Evolutionary conservation across 2,113 vertebrate species (phyloP).

Genomic region (Aegithalos caudatus): DNA sequence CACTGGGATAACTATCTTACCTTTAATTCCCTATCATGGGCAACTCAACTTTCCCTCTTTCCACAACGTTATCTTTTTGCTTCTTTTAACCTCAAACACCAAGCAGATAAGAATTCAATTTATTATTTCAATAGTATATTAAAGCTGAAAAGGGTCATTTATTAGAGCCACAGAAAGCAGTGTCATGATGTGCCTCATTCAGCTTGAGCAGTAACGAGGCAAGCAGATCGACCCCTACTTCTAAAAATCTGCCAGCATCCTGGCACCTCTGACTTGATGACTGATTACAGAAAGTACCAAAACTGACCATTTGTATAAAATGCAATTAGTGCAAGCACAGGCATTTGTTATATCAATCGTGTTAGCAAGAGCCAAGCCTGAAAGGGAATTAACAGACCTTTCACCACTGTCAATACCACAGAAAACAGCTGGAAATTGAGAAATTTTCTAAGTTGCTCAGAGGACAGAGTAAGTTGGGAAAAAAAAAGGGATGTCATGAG

Average conservation of each 20-base stretch:
- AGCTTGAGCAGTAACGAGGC: neutral
- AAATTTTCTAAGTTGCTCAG: neutral
- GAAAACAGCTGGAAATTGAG: neutral
- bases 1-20: neutral
- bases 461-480: neutral
- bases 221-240: neutral
- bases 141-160: neutral
- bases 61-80: neutral
- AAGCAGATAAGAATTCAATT: neutral
- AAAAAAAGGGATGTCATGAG: neutral
- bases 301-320: slow-evolving; percentile 17
- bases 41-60: neutral
- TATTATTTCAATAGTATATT: neutral
- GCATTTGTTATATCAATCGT: neutral
- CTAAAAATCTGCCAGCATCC: neutral
- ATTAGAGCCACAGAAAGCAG: neutral
- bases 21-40: neutral
- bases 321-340: neutral
- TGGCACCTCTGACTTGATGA: neutral
- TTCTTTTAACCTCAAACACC: neutral
- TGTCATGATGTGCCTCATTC: neutral
- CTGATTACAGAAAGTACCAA: neutral
- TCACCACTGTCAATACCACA: neutral
- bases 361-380: neutral
- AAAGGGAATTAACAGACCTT: neutral